These are phyloP conservation scores for Macrobrachium rosenbergii DNA, from an alignment of 1,140 invertebrate species.

Conservation along the genomic window DNA sequence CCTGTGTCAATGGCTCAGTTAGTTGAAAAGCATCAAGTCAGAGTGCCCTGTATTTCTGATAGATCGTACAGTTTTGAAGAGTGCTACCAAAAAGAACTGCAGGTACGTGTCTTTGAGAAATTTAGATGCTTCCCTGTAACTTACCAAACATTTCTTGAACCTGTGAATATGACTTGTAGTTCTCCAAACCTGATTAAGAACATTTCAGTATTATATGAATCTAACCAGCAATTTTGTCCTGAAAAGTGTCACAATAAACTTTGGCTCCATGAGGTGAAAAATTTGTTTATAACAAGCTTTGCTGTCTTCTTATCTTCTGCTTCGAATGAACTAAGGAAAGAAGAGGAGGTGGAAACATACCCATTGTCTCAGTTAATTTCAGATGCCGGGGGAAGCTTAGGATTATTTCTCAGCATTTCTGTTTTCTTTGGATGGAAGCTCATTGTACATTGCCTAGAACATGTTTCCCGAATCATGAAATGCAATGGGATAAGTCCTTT, in stretches of 20 bases:
- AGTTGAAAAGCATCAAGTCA: constrained; percentile 15
- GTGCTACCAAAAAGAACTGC: constrained; percentile 1
- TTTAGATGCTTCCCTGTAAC: constrained; percentile 17
- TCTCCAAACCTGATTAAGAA: constrained; percentile 19
- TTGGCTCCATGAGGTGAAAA: not conserved
- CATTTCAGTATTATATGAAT: constrained; percentile 1
- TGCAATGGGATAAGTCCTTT: not conserved
- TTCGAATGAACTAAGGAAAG: constrained; percentile 15
- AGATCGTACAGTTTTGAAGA: not conserved
- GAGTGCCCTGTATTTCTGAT: not conserved
- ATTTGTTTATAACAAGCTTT: not conserved
- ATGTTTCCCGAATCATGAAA: not conserved
- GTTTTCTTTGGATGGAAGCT: constrained; percentile 1
- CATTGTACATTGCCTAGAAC: not conserved
- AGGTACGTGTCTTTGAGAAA: not conserved
- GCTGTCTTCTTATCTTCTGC: not conserved
- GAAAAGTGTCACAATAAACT: constrained; percentile 3
- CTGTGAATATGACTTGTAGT: constrained; percentile 9
- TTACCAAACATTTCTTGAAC: not conserved
- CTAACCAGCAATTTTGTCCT: not conserved
- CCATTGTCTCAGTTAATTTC: constrained; percentile 36
- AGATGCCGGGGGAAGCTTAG: constrained; percentile 39
- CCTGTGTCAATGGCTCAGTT: not conserved
- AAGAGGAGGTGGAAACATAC: constrained; percentile 41
- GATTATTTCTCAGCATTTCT: constrained; percentile 39